Conservation (phyloP, 2,113 vertebrate species). For the Sardina pilchardus region DNA sequence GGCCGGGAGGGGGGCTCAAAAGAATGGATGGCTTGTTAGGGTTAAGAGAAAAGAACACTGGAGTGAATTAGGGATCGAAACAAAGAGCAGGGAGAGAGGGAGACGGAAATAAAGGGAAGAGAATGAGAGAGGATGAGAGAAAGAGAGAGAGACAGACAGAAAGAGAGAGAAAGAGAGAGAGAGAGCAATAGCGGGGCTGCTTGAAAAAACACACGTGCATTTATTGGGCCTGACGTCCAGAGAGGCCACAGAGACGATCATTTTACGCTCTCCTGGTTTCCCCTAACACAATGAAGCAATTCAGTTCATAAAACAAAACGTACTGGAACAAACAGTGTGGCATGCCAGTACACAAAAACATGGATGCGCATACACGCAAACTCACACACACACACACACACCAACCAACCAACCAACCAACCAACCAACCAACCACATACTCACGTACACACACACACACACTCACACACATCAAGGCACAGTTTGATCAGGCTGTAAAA, state of each 20-base stretch:
- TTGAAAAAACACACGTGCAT: not conserved
- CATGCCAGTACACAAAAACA: slow-evolving; percentile 4
- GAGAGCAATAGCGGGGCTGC: not conserved
- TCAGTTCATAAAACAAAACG: slow-evolving; percentile 34
- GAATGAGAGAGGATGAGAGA: not conserved
- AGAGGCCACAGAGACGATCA: slow-evolving; percentile 12
- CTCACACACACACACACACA: slow-evolving; percentile 4
- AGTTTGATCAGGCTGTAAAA: not conserved
- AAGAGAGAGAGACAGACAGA: not conserved
- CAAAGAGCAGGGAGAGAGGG: not conserved
- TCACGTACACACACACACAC: not conserved
- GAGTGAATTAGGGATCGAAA: not conserved
- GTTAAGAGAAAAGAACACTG: slow-evolving; percentile 10
- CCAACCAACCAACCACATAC: not conserved
- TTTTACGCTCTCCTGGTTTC: slow-evolving; percentile 28
- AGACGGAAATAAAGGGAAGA: not conserved
- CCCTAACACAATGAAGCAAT: slow-evolving; percentile 31
- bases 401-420: not conserved
- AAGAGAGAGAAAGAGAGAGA: not conserved
- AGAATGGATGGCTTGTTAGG: slow-evolving; percentile 16
- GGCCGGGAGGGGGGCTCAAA: not conserved
- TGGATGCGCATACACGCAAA: not conserved
- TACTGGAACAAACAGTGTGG: slow-evolving; percentile 27
- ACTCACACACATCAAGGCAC: not conserved
- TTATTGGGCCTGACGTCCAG: not conserved